phyloP scores from a whole-genome alignment of 2,797 vertebrate species.

The Typhlichthys subterraneus region DNA sequence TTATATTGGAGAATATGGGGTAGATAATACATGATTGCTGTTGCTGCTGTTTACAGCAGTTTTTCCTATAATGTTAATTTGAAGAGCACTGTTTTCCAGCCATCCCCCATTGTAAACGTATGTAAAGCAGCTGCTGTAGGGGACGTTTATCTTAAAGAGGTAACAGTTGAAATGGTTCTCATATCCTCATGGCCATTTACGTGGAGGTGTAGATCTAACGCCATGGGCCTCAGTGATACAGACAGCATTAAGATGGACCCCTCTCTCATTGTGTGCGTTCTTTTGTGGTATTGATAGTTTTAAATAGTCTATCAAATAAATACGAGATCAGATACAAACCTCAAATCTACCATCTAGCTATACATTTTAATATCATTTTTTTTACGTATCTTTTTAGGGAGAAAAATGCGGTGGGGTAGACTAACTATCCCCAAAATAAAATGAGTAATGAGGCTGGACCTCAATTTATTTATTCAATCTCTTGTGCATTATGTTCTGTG shows the following conservation, averaged over 20 bases:
- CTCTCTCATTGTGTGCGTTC: slow-evolving; percentile 33
- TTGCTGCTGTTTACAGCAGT: slow-evolving; percentile 71
- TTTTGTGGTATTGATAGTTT: slow-evolving; percentile 54
- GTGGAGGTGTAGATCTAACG: too few relatives aligned
- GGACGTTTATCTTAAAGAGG: slow-evolving; percentile 14
- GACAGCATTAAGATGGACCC: not conserved
- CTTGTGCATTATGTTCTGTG: slow-evolving; percentile 61
- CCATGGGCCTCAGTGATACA: too few relatives aligned
- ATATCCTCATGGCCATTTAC: too few relatives aligned
- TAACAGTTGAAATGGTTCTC: slow-evolving; percentile 25
- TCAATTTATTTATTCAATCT: slow-evolving; percentile 76
- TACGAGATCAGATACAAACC: slow-evolving; percentile 24
- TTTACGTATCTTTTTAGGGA: slow-evolving; percentile 49
- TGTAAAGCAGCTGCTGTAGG: slow-evolving; percentile 1
- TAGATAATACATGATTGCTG: slow-evolving; percentile 61
- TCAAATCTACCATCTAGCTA: slow-evolving; percentile 59
- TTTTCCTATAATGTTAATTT: slow-evolving; percentile 50
- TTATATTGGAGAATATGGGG: slow-evolving; percentile 33
- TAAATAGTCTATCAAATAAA: slow-evolving; percentile 9
- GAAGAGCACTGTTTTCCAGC: slow-evolving; percentile 43
- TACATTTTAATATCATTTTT: slow-evolving; percentile 31
- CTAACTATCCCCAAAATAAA: slow-evolving; percentile 52
- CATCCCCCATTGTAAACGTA: slow-evolving; percentile 23
- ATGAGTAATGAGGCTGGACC: slow-evolving; percentile 75
- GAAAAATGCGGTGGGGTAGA: slow-evolving; percentile 32